Conservation (phyloP, 2,113 vertebrate genomes). For the Ascaphus truei region DNA sequence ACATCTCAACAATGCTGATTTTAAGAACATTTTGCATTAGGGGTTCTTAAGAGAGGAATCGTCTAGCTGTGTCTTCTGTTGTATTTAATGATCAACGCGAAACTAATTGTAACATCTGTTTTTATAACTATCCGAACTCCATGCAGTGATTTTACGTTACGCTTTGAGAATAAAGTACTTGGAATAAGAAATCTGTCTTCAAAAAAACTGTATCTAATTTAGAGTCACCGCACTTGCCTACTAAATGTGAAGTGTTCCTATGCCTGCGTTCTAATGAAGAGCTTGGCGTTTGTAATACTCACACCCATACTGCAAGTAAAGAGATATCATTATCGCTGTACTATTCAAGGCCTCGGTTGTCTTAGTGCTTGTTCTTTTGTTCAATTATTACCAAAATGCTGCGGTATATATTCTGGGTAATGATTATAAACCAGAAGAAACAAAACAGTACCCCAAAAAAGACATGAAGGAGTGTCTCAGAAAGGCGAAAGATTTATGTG, state of each 20-base stretch:
- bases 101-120: not conserved
- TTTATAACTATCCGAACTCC: not conserved
- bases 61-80: not conserved
- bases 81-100: not conserved
- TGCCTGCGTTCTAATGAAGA: not conserved
- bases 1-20: too few relatives aligned
- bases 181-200: not conserved
- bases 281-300: not conserved
- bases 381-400: constrained; percentile 15
- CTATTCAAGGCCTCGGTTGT: not conserved
- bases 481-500: not conserved
- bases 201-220: not conserved
- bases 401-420: constrained; percentile 11
- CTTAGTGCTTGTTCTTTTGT: not conserved
- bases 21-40: too few relatives aligned
- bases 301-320: not conserved
- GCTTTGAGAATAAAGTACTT: not conserved
- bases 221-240: not conserved
- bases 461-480: not conserved
- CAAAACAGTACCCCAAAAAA: not conserved
- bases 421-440: not conserved
- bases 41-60: not conserved
- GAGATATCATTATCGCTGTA: not conserved
- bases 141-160: not conserved
- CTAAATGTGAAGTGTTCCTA: not conserved